Evolutionary conservation across 2,888 invertebrate genomes (phyloP), one percentile per base, ranked within the genome.

Genomic region (Pyralis farinalis): DNA sequence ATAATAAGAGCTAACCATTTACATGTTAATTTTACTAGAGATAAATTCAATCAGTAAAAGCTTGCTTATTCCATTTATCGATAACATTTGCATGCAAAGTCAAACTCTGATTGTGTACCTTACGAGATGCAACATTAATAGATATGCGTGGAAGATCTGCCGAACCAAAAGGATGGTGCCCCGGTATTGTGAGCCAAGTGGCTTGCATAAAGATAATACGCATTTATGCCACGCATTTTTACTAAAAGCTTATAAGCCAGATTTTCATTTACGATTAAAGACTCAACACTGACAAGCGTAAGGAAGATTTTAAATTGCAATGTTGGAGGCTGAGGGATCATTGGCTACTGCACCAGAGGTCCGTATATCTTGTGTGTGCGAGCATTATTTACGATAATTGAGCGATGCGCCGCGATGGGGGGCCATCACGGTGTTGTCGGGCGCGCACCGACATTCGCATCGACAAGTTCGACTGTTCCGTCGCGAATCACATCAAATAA

Each of bases 301-400:
- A 74, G 69, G 59, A 50, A 51, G 54, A 53, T 62, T 71, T 62
- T 79, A 44, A 55, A 43, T 54, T 58, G 66, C 37, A 45, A 47
- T 47, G 47, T 46, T 47, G 42, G 46, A 53, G 63, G 66, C 68
- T 61, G 67, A 73, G 72, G 63, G 82, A 71, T 78, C 82, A 71
- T 72, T 65, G 79, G 81, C 86, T 88, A 85, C 87, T 58, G 83
- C 78, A 61, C 50, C 70, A 62, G 71, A 70, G 78, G 76, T 74
- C 76, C 83, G 86, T 86, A 86, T 87, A 86, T 88, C 86, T 87
- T 86, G 77, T 84, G 85, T 86, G 86, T 58, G 84, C 83, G 85
- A 86, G 88, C 87, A 88, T 88, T 88, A 88, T 88, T 88, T 88
- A 88, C 88, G 87, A 88, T 88, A 88, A 88, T 88, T 88, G 88